Percentiles rank a stretch among this genome's conserved stretches.
Evolutionary conservation across 1,140 invertebrate genomes (phyloP).

Genomic region (Pseudoatta argentina): DNA sequence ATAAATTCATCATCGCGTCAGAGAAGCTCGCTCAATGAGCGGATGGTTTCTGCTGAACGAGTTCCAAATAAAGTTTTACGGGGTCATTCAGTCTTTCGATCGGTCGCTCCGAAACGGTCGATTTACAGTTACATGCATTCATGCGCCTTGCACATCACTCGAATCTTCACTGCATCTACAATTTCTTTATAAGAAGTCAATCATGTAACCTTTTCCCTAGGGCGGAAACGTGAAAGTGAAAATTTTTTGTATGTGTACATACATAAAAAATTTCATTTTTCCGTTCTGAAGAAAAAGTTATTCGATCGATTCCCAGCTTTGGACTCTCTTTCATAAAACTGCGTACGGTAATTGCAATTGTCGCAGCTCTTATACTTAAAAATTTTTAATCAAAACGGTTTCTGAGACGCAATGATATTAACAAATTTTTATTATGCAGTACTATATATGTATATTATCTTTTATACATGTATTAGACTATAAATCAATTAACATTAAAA

Average conservation of each 20-base stretch:
- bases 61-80: slow-evolving; percentile 3
- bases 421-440: not conserved
- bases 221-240: no score
- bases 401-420: not conserved
- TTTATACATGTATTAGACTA: not conserved
- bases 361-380: not conserved
- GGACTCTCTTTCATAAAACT: not conserved
- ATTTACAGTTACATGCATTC: slow-evolving; percentile 12
- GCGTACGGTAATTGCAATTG: not conserved
- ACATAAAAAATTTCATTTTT: no score
- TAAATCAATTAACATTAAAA: not conserved
- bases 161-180: not conserved
- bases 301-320: not conserved
- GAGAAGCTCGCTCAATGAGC: not conserved
- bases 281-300: no score
- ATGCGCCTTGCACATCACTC: not conserved
- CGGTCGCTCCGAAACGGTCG: not conserved
- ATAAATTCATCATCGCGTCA: not conserved
- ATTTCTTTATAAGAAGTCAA: not conserved
- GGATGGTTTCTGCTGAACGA: not conserved
- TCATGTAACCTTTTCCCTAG: no score
- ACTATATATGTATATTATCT: not conserved
- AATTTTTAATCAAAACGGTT: slow-evolving; percentile 11
- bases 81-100: not conserved
- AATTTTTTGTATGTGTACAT: no score